A percentile compares a stretch with the other conserved stretches of the same genome.
Conservation (phyloP, 2,888 invertebrate species). For the Coelogynopora nodosa region DNA sequence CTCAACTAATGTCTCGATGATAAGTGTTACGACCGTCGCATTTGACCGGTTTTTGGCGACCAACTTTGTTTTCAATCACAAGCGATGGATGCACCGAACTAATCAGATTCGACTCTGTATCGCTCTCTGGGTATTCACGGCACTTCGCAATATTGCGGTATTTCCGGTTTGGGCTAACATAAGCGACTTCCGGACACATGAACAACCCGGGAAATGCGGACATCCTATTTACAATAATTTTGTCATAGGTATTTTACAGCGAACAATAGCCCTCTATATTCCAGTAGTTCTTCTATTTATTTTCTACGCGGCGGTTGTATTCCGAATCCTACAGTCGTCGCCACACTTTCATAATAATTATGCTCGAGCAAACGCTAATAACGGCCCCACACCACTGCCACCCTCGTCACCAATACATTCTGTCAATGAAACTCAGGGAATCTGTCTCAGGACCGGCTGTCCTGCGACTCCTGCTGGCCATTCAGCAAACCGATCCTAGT, state of each 20-base stretch:
- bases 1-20: slow-evolving; percentile 40
- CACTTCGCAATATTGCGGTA: slow-evolving; percentile 29
- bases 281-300: slow-evolving; percentile 40
- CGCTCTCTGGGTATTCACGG: slow-evolving; percentile 40
- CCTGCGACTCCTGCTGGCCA: background rate
- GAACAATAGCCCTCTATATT: slow-evolving; percentile 41
- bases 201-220: slow-evolving; percentile 20
- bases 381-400: background rate
- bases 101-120: slow-evolving; percentile 40
- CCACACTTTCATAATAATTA: background rate
- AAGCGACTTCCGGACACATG: slow-evolving; percentile 21
- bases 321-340: slow-evolving; percentile 37
- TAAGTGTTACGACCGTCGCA: slow-evolving; percentile 42
- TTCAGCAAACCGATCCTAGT: background rate
- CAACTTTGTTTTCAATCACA: slow-evolving; percentile 43
- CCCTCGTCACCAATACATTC: background rate
- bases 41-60: slow-evolving; percentile 42
- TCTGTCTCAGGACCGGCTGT: background rate
- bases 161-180: slow-evolving; percentile 41
- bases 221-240: slow-evolving; percentile 43
- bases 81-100: slow-evolving; percentile 40
- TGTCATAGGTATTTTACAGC: slow-evolving; percentile 39
- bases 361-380: background rate
- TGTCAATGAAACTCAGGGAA: background rate
- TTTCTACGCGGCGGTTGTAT: slow-evolving; percentile 39